phyloP scores from a whole-genome alignment of 2,113 vertebrate genomes.

The Notothenia rossii region DNA sequence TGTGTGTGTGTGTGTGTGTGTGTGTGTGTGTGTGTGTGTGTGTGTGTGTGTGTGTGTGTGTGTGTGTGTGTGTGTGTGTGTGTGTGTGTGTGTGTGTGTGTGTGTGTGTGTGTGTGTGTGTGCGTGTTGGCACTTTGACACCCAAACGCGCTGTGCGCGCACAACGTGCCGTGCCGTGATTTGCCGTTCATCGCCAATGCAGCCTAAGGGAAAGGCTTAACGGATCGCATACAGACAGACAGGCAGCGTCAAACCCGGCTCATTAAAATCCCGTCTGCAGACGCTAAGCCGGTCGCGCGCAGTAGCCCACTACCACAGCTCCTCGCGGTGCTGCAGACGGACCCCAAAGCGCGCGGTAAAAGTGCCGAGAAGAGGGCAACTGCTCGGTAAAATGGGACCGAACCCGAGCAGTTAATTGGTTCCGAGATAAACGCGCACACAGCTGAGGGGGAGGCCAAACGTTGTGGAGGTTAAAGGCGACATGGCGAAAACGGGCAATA shows the following conservation, averaged over 20 bases:
- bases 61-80: slow-evolving; percentile 8
- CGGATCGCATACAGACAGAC: slow-evolving; percentile 26
- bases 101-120: slow-evolving; percentile 1
- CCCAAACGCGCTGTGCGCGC: slow-evolving; percentile 26
- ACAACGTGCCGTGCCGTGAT: slow-evolving; percentile 17
- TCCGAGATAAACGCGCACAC: neutral
- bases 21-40: neutral
- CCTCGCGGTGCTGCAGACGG: slow-evolving; percentile 37
- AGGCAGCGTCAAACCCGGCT: slow-evolving; percentile 44
- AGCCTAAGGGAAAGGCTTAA: slow-evolving; percentile 40
- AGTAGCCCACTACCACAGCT: slow-evolving; percentile 54
- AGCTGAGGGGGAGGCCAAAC: slow-evolving; percentile 17
- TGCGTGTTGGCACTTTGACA: slow-evolving; percentile 54
- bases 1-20: slow-evolving; percentile 16
- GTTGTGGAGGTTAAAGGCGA: slow-evolving; percentile 27
- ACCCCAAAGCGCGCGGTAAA: slow-evolving; percentile 47
- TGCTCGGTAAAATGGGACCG: slow-evolving; percentile 59
- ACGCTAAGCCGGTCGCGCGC: slow-evolving; percentile 66
- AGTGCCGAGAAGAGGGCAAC: slow-evolving; percentile 53
- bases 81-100: neutral
- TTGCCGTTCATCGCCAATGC: slow-evolving; percentile 1
- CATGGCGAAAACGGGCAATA: slow-evolving; percentile 59
- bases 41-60: neutral
- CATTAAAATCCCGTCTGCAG: slow-evolving; percentile 66
- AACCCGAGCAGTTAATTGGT: slow-evolving; percentile 44